Base-by-base conservation (phyloP, 2,888 invertebrate species). In the Xestoiulus laeticollis region DNA sequence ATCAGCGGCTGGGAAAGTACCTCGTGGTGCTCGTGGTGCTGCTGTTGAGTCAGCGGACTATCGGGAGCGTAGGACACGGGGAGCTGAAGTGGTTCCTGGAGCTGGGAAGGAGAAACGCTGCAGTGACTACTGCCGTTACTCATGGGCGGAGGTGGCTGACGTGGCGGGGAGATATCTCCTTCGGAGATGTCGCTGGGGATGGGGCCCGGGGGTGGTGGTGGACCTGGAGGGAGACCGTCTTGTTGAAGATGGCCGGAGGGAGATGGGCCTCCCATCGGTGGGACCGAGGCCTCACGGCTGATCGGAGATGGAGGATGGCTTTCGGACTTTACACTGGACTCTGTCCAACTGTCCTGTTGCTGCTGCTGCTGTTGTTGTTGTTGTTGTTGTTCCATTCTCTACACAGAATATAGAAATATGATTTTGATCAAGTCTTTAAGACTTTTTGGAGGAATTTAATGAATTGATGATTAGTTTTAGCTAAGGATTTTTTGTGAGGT, bases 1-100 rank as follows among this genome's bases (percentile, higher is more conserved):
- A 53, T 53, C 53, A 53, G 53, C 1, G 53, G 53, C 53, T 53
- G 53, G 53, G 19, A 2, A 4, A 53, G 53, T 2, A 53, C n/a
- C 53, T 53, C 53, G 53, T 53, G 53, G 53, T 53, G 53, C 53
- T 53, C 53, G 53, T 53, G 53, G 53, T 53, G 53, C 53, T 53
- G 53, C 53, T 53, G 53, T n/a, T 53, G 53, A n/a, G 53, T 16
- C 53, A 53, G 19, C 19, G 53, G 53, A n/a, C 53, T 53, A n/a
- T 53, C 53, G 1, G 53, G 53, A n/a, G 53, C 53, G 5, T 53
- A 53, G 53, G 53, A 53, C 53, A n/a, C n/a, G 4, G 53, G 53
- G 1, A 53, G 19, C 53, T 1, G 19, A 19, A 53, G 53, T 53
- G 53, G n/a, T n/a, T 53, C 53, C 53, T 53, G 53, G 19, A n/a